phyloP scores from a whole-genome alignment of 2,113 vertebrate genomes.

The Hippolais icterina region DNA sequence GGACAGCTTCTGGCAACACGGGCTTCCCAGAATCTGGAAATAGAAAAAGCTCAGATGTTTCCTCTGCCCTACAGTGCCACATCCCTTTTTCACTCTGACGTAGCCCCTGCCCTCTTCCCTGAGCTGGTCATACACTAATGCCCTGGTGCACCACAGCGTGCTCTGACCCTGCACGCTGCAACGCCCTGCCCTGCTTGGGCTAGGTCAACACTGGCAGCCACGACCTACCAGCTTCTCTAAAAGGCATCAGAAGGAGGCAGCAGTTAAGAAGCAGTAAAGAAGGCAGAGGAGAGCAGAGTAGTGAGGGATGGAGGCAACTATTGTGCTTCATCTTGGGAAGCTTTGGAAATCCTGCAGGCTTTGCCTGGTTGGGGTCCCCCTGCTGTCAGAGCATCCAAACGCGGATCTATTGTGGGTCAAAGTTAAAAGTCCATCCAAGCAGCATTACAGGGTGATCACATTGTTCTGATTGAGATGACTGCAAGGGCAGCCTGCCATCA shows the following conservation, averaged over 20 bases:
- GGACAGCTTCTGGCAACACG: not conserved
- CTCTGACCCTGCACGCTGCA: not conserved
- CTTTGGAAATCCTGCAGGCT: not conserved
- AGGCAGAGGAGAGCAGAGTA: not conserved
- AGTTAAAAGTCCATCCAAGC: not conserved
- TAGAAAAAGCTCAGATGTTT: not conserved
- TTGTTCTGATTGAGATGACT: not conserved
- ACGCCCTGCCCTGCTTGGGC: fast-evolving
- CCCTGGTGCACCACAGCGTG: not conserved
- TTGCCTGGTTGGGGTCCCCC: not conserved
- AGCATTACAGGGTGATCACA: not conserved
- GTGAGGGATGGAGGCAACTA: not conserved
- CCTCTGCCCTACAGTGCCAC: not conserved
- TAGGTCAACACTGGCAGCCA: not conserved
- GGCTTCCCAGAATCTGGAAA: not conserved
- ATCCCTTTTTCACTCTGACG: not conserved
- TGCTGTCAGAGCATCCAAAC: not conserved
- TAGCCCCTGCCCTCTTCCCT: not conserved
- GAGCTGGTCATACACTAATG: not conserved
- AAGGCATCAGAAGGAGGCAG: not conserved
- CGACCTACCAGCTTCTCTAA: not conserved
- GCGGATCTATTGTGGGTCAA: not conserved
- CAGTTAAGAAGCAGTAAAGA: not conserved
- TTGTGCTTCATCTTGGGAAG: not conserved
- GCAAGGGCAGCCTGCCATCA: not conserved